Conservation (phyloP, 1,140 invertebrate genomes). For the Drosophila obscura region DNA sequence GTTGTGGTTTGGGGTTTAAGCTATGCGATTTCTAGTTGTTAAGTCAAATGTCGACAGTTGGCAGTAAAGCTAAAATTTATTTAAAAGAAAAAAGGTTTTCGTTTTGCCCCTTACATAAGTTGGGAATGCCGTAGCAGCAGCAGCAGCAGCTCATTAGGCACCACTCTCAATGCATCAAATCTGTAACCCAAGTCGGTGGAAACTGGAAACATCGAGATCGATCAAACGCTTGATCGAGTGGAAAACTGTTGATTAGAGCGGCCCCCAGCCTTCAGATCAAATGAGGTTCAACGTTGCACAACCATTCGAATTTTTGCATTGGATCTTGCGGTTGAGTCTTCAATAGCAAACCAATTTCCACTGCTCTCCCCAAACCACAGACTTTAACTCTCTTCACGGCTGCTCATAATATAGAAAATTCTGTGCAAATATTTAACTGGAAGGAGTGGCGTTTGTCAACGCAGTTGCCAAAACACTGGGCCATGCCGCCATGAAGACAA, state of each 20-base stretch:
- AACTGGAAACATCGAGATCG: conserved; percentile 19
- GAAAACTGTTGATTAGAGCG: conserved; percentile 12
- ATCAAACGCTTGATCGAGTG: neutral
- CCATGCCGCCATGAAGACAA: neutral
- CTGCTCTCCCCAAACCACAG: too few relatives aligned
- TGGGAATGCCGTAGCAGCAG: too few relatives aligned
- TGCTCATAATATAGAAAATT: too few relatives aligned
- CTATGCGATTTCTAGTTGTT: conserved; percentile 23
- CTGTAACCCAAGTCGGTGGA: conserved; percentile 1
- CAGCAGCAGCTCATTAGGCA: neutral
- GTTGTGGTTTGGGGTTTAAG: conserved; percentile 28
- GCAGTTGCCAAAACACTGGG: neutral
- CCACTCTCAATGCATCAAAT: neutral
- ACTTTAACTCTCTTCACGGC: too few relatives aligned
- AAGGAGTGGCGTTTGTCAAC: neutral
- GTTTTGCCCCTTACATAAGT: too few relatives aligned
- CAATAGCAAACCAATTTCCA: neutral
- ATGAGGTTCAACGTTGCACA: neutral
- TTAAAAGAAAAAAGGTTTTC: neutral
- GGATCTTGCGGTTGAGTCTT: neutral
- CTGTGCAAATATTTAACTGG: neutral
- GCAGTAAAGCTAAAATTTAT: conserved; percentile 16
- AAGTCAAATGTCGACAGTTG: conserved; percentile 19
- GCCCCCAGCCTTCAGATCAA: neutral
- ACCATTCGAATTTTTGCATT: neutral